phyloP scores from a whole-genome alignment of 2,797 vertebrate species.

The Buphagus erythrorhynchus region DNA sequence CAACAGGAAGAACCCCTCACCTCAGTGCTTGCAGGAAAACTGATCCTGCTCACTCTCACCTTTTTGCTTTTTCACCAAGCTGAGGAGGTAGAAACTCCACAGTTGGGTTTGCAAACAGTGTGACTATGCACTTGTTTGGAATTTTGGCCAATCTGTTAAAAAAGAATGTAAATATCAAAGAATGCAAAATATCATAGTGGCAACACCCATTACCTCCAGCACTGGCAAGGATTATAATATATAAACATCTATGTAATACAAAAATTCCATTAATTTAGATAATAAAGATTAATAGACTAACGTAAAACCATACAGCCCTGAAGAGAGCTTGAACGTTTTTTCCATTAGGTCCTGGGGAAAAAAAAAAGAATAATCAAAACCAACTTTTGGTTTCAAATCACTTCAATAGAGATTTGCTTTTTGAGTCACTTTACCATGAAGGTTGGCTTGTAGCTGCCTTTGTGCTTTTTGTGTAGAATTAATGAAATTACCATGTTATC shows the following conservation, averaged over 20 bases:
- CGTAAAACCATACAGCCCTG: neutral
- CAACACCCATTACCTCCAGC: slow-evolving; percentile 63
- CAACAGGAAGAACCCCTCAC: neutral
- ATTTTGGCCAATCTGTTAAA: slow-evolving; percentile 19
- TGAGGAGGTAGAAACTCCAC: neutral
- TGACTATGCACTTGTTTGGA: neutral
- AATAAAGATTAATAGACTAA: slow-evolving; percentile 48
- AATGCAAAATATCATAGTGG: slow-evolving; percentile 38
- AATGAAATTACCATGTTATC: neutral
- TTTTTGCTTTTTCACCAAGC: neutral
- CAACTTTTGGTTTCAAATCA: neutral
- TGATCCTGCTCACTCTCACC: neutral
- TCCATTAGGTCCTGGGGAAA: neutral
- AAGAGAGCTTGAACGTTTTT: neutral
- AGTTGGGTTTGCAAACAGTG: neutral
- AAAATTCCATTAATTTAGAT: slow-evolving; percentile 61
- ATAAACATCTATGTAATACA: slow-evolving; percentile 40
- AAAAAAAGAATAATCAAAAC: neutral
- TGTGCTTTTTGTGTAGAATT: neutral
- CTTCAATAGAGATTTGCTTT: neutral
- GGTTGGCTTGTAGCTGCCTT: neutral
- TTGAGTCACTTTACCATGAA: neutral
- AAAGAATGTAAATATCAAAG: slow-evolving; percentile 52
- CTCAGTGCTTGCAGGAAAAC: neutral
- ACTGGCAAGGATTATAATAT: slow-evolving; percentile 35